Base-by-base conservation (phyloP, 2,888 invertebrate species). In the Blera fallax region DNA sequence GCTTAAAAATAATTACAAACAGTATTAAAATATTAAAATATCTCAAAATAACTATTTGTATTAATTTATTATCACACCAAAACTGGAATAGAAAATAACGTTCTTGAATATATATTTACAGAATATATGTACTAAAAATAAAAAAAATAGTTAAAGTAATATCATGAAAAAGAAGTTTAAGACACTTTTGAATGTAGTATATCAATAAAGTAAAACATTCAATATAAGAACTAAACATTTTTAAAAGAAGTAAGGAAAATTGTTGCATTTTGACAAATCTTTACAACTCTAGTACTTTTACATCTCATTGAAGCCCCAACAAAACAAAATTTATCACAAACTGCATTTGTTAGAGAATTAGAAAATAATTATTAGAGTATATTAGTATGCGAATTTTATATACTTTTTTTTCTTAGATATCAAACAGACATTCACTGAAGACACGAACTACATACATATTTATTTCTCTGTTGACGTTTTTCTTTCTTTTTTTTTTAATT, bases 61-160 rank as follows among this genome's bases (percentile, higher is more conserved):
- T 64, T 64, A 78, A 14, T 72, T 64, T 82, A 70, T 65, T 78
- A 78, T 70, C 54, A 77, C 50, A 72, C 32, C 73, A 65, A 52
- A 74, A 64, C 40, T 70, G 32, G 40, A 52, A 50, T 69, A 67
- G 37, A 62, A 67, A 70, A 79, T 74, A 74, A 50, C 56, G 43
- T 80, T 84, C 67, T 74, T 74, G 11, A 74, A 58, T 64, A 79
- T 73, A 73, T 65, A 79, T 54, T 52, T 56, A 74, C 14, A 34
- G 45, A 74, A 74, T 74, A 74, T 80, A 69, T 84, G 84, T 84
- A 76, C 73, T 70, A 14, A 84, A 54, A 54, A 62, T 58, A 74
- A 80, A 24, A 54, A 54, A 62, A 52, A 74, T 76, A 24, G 74
- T 69, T 69, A 60, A 43, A 29, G 43, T 43, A 70, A 50, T 56